These are phyloP conservation scores for Mico argentatus DNA, from an alignment of 2,797 vertebrate species.

Conservation along the genomic window DNA sequence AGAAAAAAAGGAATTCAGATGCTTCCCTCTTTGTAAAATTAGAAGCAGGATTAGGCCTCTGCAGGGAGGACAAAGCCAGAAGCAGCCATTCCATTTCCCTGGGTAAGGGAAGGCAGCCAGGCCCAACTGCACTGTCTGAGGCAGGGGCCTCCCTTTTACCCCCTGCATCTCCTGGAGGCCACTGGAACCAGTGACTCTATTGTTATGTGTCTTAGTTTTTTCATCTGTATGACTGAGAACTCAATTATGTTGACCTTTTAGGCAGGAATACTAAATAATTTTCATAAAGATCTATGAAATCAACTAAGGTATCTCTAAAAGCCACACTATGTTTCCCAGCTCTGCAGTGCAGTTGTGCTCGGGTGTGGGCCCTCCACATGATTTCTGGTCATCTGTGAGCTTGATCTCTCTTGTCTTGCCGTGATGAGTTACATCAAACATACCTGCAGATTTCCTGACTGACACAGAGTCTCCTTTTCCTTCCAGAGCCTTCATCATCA, in stretches of 20 bases:
- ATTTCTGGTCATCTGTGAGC: neutral
- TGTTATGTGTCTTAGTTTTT: neutral
- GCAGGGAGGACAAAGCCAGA: neutral
- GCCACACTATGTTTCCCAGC: neutral
- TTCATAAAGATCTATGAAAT: neutral
- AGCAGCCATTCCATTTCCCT: neutral
- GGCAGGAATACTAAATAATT: conserved; percentile 1
- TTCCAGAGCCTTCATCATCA: conserved; percentile 69
- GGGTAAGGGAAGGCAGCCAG: neutral
- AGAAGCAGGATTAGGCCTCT: neutral
- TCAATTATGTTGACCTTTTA: neutral
- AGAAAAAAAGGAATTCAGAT: neutral
- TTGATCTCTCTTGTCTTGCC: neutral
- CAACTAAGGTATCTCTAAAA: neutral
- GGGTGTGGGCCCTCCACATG: neutral
- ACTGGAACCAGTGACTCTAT: neutral
- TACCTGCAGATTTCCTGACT: neutral
- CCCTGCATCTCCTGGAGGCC: neutral
- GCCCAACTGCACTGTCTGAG: neutral
- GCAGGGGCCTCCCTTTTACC: neutral
- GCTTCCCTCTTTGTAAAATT: conserved; percentile 47
- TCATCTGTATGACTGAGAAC: neutral
- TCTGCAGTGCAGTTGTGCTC: neutral
- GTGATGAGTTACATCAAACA: neutral
- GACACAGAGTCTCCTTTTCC: conserved; percentile 59